Conservation (phyloP, 1,140 invertebrate species). For the Drosophila paulistorum region DNA sequence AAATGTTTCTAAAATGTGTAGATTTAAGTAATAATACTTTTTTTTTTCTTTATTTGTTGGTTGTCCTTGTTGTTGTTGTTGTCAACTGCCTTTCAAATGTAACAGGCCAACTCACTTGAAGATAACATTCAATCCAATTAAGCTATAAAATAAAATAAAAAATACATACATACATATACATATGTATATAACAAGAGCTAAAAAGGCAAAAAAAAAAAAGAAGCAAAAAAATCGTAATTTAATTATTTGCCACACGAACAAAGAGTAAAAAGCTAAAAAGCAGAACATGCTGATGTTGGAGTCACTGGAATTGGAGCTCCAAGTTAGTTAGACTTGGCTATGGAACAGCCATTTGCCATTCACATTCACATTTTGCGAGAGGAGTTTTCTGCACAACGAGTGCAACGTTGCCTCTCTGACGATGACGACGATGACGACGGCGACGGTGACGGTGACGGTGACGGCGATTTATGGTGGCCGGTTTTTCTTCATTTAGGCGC, state of each 20-base stretch:
- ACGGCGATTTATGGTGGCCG: conserved; percentile 75
- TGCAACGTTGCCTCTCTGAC: conserved; percentile 25
- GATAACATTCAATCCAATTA: conserved; percentile 74
- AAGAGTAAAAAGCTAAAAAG: conserved; percentile 31
- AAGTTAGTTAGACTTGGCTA: background rate
- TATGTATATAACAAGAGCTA: background rate
- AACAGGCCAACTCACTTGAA: conserved; percentile 34
- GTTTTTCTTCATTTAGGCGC: conserved; percentile 75
- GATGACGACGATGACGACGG: conserved; percentile 35
- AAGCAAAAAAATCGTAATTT: conserved; percentile 63
- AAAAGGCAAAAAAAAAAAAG: background rate
- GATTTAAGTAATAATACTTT: too few relatives aligned
- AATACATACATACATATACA: background rate
- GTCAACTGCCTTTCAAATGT: conserved; percentile 30
- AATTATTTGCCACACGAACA: conserved; percentile 79
- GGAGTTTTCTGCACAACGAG: background rate
- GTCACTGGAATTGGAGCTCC: conserved; percentile 2
- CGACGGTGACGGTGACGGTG: conserved; percentile 29
- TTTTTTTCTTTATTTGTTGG: too few relatives aligned
- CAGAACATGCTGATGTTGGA: conserved; percentile 32
- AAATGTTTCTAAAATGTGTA: too few relatives aligned
- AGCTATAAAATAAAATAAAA: conserved; percentile 56
- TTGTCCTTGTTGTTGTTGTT: background rate
- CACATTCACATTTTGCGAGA: conserved; percentile 28
- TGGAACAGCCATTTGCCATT: conserved; percentile 55